phyloP scores from a whole-genome alignment of 1,140 invertebrate species.

The Parasteatoda tepidariorum region DNA sequence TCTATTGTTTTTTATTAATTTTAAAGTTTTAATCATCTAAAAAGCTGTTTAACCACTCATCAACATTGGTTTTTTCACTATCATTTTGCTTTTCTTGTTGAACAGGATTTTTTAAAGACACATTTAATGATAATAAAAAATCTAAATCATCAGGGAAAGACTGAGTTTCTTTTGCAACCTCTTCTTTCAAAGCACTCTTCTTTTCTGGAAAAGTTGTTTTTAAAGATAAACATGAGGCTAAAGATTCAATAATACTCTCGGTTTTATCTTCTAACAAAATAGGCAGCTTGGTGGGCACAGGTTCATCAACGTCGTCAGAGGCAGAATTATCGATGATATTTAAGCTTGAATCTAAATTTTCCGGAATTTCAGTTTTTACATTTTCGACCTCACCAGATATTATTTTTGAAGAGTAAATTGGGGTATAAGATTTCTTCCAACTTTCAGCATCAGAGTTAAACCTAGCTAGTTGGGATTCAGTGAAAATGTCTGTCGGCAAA shows the following conservation, averaged over 20 bases:
- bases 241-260: constrained; percentile 29
- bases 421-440: neutral
- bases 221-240: constrained; percentile 40
- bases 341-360: constrained; percentile 6
- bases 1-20: neutral
- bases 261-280: constrained; percentile 36
- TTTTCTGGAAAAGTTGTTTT: constrained; percentile 10
- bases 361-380: neutral
- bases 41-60: constrained; percentile 55
- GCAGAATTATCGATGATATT: constrained; percentile 40
- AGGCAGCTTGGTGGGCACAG: neutral
- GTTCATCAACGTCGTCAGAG: neutral
- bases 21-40: constrained; percentile 35
- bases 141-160: constrained; percentile 30
- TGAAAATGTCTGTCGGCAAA: constrained; percentile 34
- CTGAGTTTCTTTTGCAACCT: neutral
- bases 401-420: too few relatives aligned
- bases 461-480: constrained; percentile 13
- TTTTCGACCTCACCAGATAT: neutral
- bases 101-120: neutral
- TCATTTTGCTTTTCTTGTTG: constrained; percentile 3
- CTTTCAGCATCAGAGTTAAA: constrained; percentile 10
- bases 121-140: constrained; percentile 39
- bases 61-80: constrained; percentile 36
- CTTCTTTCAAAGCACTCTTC: neutral